Percentiles rank a stretch among this genome's conserved stretches.
These are phyloP conservation scores for Oithona nana DNA, from an alignment of 2,888 invertebrate genomes.

Conservation along the genomic window DNA sequence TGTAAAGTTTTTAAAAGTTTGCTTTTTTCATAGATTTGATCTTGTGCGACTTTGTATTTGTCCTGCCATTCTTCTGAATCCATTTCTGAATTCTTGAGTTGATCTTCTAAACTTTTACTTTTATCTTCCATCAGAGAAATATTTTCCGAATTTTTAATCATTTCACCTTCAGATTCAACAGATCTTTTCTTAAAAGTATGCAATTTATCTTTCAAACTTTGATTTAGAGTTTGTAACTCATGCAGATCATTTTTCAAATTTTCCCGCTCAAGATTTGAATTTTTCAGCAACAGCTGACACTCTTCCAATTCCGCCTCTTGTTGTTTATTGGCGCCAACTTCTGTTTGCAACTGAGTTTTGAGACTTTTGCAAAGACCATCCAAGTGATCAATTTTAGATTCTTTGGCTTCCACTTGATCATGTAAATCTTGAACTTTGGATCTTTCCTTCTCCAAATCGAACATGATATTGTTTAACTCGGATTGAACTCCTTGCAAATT, in stretches of 20 bases:
- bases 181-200: neutral
- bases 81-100: neutral
- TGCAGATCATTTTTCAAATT: neutral
- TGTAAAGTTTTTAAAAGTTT: neutral
- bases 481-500: neutral
- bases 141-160: neutral
- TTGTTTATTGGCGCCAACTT: neutral
- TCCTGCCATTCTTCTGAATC: neutral
- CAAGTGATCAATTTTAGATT: neutral
- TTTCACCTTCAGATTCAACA: neutral
- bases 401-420: neutral
- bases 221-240: neutral
- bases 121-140: neutral
- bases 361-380: neutral
- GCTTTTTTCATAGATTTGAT: neutral
- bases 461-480: neutral
- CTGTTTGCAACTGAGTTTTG: neutral
- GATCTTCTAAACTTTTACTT: neutral
- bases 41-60: neutral
- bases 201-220: neutral
- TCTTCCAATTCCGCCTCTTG: neutral
- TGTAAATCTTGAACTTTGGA: neutral
- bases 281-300: neutral
- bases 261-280: neutral
- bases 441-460: neutral